Evolutionary conservation across 2,888 invertebrate species (phyloP), one percentile per base, ranked within the genome.

Genomic region (Baccha elongata): DNA sequence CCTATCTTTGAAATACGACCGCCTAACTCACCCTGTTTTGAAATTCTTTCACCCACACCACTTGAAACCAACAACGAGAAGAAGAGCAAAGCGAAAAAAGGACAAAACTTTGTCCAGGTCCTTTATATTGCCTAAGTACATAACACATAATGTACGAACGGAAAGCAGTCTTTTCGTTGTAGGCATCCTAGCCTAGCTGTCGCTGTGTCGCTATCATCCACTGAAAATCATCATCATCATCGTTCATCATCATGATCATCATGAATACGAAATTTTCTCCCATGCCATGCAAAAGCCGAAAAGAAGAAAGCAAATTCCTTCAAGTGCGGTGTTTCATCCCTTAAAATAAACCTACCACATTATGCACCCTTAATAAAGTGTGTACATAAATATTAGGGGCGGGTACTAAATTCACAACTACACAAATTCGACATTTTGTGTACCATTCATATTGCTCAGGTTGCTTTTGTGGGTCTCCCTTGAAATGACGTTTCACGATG

Each of bases 351-450:
- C 83, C 83, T 83, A 83, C 83, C 83, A 83, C 83, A 83, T 83
- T 84, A 79, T 84, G 84, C 84, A 84, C 84, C 84, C 84, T 84
- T 84, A 84, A 84, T 84, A 84, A 79, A 84, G 84, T 84, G 85
- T 83, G 86, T 86, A 86, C 84, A 88, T 87, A 87, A 88, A 89
- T 89, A 89, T 88, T 89, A 89, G 89, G 89, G 89, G 89, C 89
- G 89, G 88, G 87, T 86, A 87, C 86, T 86, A 85, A 86, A 79
- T 64, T 84, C 85, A 83, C 85, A 83, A 85, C 80, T 78, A 80
- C 85, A 86, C 60, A 58, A 69, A 68, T 88, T 89, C 89, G 89
- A 89, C 88, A 89, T 89, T 89, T 89, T 89, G 87, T 89, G 85
- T 86, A 69, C 85, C 85, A 84, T 85, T 78, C 85, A 84, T 83